Conservation (phyloP, 2,113 vertebrate genomes). For the Camelus dromedarius region DNA sequence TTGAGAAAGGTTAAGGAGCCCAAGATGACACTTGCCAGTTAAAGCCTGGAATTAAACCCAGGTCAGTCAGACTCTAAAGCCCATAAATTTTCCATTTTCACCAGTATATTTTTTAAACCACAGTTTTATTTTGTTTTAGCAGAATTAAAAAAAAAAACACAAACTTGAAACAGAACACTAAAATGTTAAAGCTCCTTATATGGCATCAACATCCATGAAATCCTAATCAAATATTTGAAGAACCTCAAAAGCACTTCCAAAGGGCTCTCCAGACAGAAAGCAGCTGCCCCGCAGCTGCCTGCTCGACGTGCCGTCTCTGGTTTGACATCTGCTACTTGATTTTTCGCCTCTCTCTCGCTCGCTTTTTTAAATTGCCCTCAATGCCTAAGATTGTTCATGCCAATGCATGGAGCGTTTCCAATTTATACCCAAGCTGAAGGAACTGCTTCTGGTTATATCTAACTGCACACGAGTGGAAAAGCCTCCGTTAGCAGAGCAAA, state of each 20-base stretch:
- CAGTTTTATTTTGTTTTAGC: neutral
- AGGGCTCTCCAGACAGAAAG: constrained; percentile 8
- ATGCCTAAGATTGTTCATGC: neutral
- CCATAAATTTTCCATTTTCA: neutral
- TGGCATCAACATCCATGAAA: constrained; percentile 21
- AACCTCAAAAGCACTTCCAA: neutral
- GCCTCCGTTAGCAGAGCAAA: neutral
- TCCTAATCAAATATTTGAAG: constrained; percentile 36
- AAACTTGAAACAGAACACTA: neutral
- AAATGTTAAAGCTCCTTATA: neutral
- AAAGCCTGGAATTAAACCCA: neutral
- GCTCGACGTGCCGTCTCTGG: rapidly evolving
- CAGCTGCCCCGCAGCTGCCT: neutral
- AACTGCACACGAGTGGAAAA: neutral
- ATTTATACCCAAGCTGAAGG: neutral
- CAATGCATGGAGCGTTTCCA: constrained; percentile 1
- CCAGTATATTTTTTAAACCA: neutral
- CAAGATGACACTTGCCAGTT: neutral
- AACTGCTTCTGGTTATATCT: neutral
- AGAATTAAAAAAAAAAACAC: neutral
- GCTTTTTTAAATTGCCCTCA: neutral
- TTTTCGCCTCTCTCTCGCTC: neutral
- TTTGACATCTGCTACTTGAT: neutral
- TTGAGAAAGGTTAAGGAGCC: neutral
- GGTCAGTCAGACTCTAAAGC: neutral